Percentiles rank a stretch among this genome's conserved stretches.
Conservation (phyloP, 2,888 invertebrate species). For the Esperia sulphurella region DNA sequence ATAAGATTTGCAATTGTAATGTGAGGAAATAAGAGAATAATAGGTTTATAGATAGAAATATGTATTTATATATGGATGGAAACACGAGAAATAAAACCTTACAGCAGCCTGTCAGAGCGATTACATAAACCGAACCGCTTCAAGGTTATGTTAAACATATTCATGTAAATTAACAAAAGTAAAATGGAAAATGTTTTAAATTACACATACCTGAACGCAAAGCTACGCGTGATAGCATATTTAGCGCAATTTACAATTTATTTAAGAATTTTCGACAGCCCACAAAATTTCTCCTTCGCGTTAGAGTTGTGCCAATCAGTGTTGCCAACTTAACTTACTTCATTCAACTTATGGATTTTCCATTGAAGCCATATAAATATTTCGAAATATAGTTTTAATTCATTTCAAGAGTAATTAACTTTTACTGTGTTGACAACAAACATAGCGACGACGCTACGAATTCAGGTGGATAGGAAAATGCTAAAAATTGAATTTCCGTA, state of each 20-base stretch:
- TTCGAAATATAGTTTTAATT: too few species aligned
- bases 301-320: slow-evolving; percentile 39
- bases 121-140: slow-evolving; percentile 72
- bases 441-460: too few species aligned
- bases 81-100: slow-evolving; percentile 16
- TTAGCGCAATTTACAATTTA: slow-evolving; percentile 45
- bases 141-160: slow-evolving; percentile 43
- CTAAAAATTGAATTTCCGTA: too few species aligned
- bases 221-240: slow-evolving; percentile 85
- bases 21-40: not conserved
- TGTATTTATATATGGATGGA: not conserved
- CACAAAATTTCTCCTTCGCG: slow-evolving; percentile 48
- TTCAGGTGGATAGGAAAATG: too few species aligned
- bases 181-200: slow-evolving; percentile 12
- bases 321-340: too few species aligned
- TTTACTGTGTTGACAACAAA: too few species aligned
- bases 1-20: not conserved
- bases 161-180: slow-evolving; percentile 10
- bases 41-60: not conserved
- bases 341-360: too few species aligned
- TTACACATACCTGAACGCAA: slow-evolving; percentile 81
- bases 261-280: slow-evolving; percentile 50
- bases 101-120: slow-evolving; percentile 50
- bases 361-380: too few species aligned
- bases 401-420: too few species aligned